Conservation (phyloP, 2,888 invertebrate species). For the Miltochrista miniata region DNA sequence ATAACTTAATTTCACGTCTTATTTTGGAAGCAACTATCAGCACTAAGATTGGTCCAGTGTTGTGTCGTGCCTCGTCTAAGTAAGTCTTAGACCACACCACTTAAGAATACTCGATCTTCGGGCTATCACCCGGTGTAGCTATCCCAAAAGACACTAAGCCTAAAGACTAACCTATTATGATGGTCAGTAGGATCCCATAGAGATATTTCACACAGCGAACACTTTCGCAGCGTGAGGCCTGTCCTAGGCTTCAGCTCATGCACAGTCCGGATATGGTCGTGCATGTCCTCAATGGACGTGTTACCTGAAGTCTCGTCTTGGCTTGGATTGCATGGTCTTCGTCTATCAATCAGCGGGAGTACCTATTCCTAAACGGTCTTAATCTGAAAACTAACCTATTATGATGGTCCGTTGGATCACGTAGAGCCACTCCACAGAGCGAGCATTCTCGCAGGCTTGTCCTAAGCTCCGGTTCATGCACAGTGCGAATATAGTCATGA, state of each 20-base stretch:
- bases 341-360: no score
- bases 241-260: conserved; percentile 61
- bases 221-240: conserved; percentile 51
- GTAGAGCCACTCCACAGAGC: conserved; percentile 58
- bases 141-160: no score
- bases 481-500: conserved; percentile 50
- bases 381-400: conserved; percentile 23
- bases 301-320: conserved; percentile 55
- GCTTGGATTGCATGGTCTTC: conserved; percentile 60
- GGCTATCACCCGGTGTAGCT: no score
- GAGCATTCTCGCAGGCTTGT: conserved; percentile 57
- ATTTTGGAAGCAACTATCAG: no score
- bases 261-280: conserved; percentile 53
- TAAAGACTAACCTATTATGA: conserved; percentile 32
- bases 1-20: no score
- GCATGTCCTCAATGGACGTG: conserved; percentile 44
- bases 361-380: no score
- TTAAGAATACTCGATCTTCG: no score
- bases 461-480: conserved; percentile 58
- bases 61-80: no score
- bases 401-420: conserved; percentile 56
- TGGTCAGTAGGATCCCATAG: conserved; percentile 58
- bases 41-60: no score
- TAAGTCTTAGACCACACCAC: no score
- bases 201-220: conserved; percentile 60